Base-by-base conservation (phyloP, 2,797 vertebrate species). In the Enteromius anoplus region DNA sequence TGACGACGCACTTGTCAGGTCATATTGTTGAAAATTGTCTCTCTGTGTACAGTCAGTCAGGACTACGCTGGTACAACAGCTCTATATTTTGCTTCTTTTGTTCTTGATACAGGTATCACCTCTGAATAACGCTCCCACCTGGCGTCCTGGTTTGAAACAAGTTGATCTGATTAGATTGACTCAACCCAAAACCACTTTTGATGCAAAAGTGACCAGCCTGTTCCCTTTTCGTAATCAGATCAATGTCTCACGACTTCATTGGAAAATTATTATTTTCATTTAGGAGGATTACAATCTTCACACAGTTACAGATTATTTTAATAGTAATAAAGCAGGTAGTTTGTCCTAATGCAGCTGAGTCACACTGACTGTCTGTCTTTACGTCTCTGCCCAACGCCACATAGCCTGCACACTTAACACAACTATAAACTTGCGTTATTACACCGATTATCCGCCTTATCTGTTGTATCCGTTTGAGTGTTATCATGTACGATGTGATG, bases 111-210 rank as follows among this genome's bases (percentile, higher is more conserved):
- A 49, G 42, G 29, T 79, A 14, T 77, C 23, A 26, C 17, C 58
- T 62, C 10, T 51, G 45, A 78, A 66, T 78, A 34, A 10, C 62
- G 37, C 37, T 62, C n/a, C 17, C 58, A 19, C 58, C 23, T 47
- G 75, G 40, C 2, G 2, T 62, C 45, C 75, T 77, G 9, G 9
- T 62, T 62, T 47, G 75, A 62, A 45, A 62, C 55, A 45, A 77
- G 37, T 62, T 62, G 34, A 77, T 77, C 23, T 62, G 15, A 77
- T 77, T 77, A 64, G 15, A 77, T 77, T 77, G 37, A 77, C n/a
- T 29, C 2, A 15, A 11, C 55, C n/a, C 34, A 42, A 76, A 76
- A 45, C 8, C 37, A 62, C 10, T 0, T 76, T 76, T 62, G 15
- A 77, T 29, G 23, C 53, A 42, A 26, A 29, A 42, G 37, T 62